phyloP scores from a whole-genome alignment of 2,113 vertebrate species.

The Chaetorhynchus papuensis region DNA sequence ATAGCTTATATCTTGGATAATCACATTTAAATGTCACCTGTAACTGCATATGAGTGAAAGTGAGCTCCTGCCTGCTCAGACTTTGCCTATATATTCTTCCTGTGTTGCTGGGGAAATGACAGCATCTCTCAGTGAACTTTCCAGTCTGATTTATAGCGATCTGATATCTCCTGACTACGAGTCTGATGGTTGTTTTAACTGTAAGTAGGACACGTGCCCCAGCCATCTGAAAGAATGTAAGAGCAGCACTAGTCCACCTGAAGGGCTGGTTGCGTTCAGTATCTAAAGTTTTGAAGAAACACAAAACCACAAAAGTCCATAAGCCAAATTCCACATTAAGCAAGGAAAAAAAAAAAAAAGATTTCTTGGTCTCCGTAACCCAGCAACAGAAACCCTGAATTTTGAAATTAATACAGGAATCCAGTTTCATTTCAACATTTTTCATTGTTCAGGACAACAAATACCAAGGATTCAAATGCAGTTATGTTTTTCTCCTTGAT shows the following conservation, averaged over 20 bases:
- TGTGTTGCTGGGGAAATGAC: background rate
- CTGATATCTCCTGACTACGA: background rate
- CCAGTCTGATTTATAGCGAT: background rate
- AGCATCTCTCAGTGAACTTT: background rate
- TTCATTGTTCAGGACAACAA: background rate
- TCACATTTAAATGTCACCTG: slow-evolving; percentile 15
- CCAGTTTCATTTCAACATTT: background rate
- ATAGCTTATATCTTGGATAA: background rate
- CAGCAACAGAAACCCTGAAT: background rate
- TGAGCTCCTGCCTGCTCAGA: background rate
- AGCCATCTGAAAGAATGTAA: background rate
- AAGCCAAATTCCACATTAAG: background rate
- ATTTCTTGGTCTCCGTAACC: background rate
- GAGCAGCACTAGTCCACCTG: background rate
- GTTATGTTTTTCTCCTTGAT: background rate
- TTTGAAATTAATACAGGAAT: background rate
- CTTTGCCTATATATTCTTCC: background rate
- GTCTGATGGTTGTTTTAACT: background rate
- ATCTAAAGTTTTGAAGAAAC: background rate
- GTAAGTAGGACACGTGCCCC: background rate
- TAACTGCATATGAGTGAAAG: background rate
- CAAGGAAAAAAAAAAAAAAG: background rate
- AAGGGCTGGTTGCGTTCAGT: background rate
- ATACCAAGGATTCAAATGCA: background rate
- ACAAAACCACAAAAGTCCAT: background rate